Evolutionary conservation across 2,797 vertebrate genomes (phyloP).

Genomic region (Trichosurus vulpecula): DNA sequence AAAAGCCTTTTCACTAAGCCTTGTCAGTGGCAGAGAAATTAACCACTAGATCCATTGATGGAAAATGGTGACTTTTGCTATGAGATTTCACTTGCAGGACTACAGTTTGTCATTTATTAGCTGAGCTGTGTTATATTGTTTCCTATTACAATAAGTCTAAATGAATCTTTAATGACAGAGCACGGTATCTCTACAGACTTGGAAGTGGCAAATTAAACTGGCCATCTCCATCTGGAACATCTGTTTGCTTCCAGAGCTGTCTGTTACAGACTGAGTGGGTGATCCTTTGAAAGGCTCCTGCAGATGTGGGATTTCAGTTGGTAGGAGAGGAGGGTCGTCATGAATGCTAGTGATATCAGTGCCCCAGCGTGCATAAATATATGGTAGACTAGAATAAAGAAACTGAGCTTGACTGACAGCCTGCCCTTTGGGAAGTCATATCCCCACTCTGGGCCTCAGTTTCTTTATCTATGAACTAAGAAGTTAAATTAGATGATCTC

Average conservation of each 20-base stretch:
- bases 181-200: slow-evolving; percentile 44
- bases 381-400: not conserved
- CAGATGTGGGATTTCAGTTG: slow-evolving; percentile 31
- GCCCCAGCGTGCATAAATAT: fast-evolving
- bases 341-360: fast-evolving
- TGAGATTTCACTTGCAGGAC: slow-evolving; percentile 43
- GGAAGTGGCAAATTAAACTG: slow-evolving; percentile 63
- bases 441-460: not conserved
- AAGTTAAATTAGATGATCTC: not conserved
- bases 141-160: slow-evolving; percentile 66
- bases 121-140: slow-evolving; percentile 48
- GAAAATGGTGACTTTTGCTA: slow-evolving; percentile 10
- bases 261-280: not conserved
- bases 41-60: not conserved
- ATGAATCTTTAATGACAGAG: slow-evolving; percentile 71
- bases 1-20: not conserved
- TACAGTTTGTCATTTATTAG: slow-evolving; percentile 61
- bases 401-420: not conserved
- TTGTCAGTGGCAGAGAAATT: not conserved
- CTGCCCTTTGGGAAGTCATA: not conserved
- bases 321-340: not conserved
- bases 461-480: not conserved
- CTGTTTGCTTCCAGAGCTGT: slow-evolving; percentile 42
- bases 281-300: not conserved
- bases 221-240: slow-evolving; percentile 58